phyloP scores from a whole-genome alignment of 1,140 invertebrate genomes.

The Trichogramma pretiosum region DNA sequence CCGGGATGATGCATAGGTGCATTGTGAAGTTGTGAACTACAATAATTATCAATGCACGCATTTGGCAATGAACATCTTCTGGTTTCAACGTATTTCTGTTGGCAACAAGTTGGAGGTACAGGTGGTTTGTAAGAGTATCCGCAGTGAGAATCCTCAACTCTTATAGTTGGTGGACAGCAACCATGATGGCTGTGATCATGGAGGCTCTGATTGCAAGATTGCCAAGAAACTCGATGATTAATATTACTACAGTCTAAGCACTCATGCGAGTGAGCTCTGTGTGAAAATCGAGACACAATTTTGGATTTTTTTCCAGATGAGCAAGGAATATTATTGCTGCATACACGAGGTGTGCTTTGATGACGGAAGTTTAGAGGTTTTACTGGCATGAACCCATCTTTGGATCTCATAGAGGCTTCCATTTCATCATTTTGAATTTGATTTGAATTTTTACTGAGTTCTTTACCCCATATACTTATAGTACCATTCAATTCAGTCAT shows the following conservation, averaged over 20 bases:
- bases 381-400: too few relatives aligned
- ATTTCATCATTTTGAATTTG: conserved; percentile 22
- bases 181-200: conserved; percentile 3
- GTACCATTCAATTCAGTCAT: conserved; percentile 42
- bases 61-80: conserved; percentile 2
- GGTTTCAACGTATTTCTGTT: background rate
- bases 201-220: conserved; percentile 8
- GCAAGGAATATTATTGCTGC: conserved; percentile 2
- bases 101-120: background rate
- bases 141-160: background rate
- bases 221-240: conserved; percentile 13
- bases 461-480: conserved; percentile 43
- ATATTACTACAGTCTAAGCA: too few relatives aligned
- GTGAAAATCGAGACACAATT: conserved; percentile 5
- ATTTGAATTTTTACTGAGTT: conserved; percentile 20
- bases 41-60: too few relatives aligned
- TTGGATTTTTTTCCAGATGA: conserved; percentile 29
- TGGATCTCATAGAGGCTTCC: conserved; percentile 18
- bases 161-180: conserved; percentile 4
- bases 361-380: conserved; percentile 12
- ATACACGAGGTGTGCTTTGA: conserved; percentile 24
- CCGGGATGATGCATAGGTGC: background rate
- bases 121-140: background rate
- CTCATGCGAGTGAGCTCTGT: too few relatives aligned
- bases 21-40: background rate